Percentiles rank a stretch among this genome's conserved stretches.
These are phyloP conservation scores for Lepus townsendii DNA, from an alignment of 2,797 vertebrate genomes.

Conservation along the genomic window DNA sequence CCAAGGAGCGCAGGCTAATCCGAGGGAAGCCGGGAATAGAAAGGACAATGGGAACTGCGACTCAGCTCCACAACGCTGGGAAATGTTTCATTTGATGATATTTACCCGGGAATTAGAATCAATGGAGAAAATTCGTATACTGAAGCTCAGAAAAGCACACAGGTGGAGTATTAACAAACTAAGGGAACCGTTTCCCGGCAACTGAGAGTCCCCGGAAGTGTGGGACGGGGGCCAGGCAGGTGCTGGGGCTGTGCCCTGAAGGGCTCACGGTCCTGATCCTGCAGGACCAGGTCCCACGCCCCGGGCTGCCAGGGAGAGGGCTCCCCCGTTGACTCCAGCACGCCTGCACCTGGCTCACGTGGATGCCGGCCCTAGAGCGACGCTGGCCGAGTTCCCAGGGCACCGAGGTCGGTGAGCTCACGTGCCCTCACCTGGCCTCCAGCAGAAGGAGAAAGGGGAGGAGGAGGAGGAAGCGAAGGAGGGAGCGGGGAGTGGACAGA, in stretches of 20 bases:
- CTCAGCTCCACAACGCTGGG: conserved; percentile 54
- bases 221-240: background rate
- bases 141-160: conserved; percentile 85
- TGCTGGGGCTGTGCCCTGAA: no score
- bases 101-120: conserved; percentile 89
- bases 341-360: background rate
- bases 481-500: background rate
- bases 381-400: no score
- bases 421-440: background rate
- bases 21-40: background rate
- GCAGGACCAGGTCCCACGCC: conserved; percentile 32
- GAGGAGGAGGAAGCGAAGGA: background rate
- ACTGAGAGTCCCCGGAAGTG: conserved; percentile 84
- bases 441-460: background rate
- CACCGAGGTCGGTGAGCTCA: no score
- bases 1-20: background rate
- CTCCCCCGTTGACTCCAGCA: background rate
- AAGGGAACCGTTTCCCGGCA: conserved; percentile 88
- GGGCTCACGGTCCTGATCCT: background rate
- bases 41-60: conserved; percentile 38
- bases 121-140: conserved; percentile 87
- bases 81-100: conserved; percentile 73
- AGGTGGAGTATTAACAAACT: conserved; percentile 88
- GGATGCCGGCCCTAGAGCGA: no score
- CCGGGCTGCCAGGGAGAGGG: background rate